Percentiles rank a stretch among this genome's conserved stretches.
Conservation (phyloP, 1,140 invertebrate genomes). For the Radopholus similis region DNA sequence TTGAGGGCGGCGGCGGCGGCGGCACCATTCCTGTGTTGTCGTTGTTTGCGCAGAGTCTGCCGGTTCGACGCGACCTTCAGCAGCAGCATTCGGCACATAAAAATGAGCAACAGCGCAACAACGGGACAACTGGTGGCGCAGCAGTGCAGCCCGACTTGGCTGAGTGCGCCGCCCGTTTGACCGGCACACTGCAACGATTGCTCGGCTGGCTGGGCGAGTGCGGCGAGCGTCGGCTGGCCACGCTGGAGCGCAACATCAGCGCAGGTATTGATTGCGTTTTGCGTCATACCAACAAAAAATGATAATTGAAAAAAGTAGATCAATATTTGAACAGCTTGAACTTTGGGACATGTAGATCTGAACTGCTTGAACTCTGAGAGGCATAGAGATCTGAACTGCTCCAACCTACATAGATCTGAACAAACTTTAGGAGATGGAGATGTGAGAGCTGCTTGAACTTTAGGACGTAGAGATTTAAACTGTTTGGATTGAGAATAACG, state of each 20-base stretch:
- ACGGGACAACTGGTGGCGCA: neutral
- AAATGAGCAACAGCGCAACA: no score
- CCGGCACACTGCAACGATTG: neutral
- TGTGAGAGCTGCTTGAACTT: no score
- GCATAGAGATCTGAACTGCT: neutral
- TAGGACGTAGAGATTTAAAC: no score
- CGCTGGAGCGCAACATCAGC: no score
- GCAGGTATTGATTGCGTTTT: no score
- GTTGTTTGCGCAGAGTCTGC: no score
- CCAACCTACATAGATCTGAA: neutral
- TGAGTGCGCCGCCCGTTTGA: neutral
- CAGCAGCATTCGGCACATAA: no score
- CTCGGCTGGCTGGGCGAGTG: slow-evolving; percentile 8
- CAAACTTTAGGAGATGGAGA: neutral
- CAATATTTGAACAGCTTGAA: neutral
- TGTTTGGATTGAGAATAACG: no score
- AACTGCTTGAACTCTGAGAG: neutral
- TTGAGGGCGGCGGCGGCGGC: neutral
- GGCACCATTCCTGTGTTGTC: neutral
- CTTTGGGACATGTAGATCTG: slow-evolving; percentile 1
- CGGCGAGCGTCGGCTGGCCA: neutral
- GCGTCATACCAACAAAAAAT: no score
- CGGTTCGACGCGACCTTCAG: no score
- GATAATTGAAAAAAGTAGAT: slow-evolving; percentile 4
- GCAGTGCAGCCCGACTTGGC: neutral